Percentiles rank a stretch among this genome's conserved stretches.
Evolutionary conservation across 2,113 vertebrate species (phyloP).

Genomic region (Callipepla californica): DNA sequence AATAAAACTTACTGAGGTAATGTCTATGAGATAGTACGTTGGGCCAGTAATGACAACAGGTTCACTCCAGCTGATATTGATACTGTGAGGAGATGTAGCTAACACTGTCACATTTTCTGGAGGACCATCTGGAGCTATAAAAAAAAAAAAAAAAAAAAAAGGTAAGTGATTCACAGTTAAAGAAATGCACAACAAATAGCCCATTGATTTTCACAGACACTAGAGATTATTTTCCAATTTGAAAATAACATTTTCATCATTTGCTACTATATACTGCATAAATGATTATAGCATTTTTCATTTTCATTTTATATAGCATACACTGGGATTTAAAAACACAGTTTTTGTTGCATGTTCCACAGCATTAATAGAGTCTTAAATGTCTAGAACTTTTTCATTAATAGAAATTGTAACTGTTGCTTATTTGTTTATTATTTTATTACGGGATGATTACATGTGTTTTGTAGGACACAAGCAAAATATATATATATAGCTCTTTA

Average conservation of each 20-base stretch:
- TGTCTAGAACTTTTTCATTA: background rate
- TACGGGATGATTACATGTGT: background rate
- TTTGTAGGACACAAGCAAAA: background rate
- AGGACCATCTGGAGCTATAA: conserved; percentile 89
- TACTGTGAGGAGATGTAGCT: conserved; percentile 82
- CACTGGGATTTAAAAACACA: background rate
- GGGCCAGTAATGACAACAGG: conserved; percentile 90
- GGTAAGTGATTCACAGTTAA: background rate
- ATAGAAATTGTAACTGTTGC: background rate
- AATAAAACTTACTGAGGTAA: conserved; percentile 79
- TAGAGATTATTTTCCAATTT: background rate
- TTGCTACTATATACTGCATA: background rate
- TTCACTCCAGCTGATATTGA: conserved; percentile 88
- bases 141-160: conserved; percentile 16
- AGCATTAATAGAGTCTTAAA: background rate
- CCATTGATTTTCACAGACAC: background rate
- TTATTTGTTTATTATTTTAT: background rate
- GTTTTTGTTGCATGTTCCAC: background rate
- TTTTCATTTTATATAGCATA: background rate
- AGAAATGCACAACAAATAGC: background rate
- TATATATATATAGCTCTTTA: background rate
- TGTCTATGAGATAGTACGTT: conserved; percentile 89
- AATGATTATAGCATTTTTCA: background rate
- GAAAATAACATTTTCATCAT: background rate
- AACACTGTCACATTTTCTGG: conserved; percentile 84